A percentile compares a stretch with the other conserved stretches of the same genome.
These are phyloP conservation scores for Hyppa rectilinea DNA, from an alignment of 2,888 invertebrate genomes.

Conservation along the genomic window DNA sequence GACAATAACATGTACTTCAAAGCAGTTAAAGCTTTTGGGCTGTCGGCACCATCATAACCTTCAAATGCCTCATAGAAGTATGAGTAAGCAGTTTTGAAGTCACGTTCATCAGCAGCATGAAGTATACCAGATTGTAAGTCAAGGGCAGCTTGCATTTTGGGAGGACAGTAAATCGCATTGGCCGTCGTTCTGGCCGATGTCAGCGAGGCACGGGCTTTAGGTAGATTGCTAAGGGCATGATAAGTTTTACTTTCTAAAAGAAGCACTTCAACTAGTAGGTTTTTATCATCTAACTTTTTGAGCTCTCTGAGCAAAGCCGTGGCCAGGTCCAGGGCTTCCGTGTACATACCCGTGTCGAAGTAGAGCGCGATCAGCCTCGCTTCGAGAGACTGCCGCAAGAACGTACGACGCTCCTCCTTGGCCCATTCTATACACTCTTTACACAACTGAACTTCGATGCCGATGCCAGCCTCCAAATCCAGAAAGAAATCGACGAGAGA, in stretches of 20 bases:
- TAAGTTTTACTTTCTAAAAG: constrained; percentile 99
- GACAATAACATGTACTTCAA: constrained; percentile 99
- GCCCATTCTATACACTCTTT: constrained; percentile 99
- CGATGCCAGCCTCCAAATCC: constrained; percentile 98
- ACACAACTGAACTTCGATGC: constrained; percentile 97
- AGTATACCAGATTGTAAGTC: constrained; percentile 99
- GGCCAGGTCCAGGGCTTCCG: constrained; percentile 96
- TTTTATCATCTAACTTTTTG: constrained; percentile 99
- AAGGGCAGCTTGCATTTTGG: constrained; percentile 99
- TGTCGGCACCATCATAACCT: constrained; percentile 98
- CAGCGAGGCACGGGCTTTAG: constrained; percentile 98
- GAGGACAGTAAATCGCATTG: constrained; percentile 99
- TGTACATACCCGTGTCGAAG: constrained; percentile 97
- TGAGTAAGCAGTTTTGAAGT: constrained; percentile 99
- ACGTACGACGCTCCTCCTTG: constrained; percentile 98
- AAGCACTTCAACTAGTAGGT: constrained; percentile 99
- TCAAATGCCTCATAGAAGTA: constrained; percentile 99
- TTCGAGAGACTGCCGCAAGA: constrained; percentile 98
- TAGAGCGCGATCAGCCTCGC: constrained; percentile 98
- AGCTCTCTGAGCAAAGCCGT: constrained; percentile 97
- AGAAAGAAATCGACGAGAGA: constrained; percentile 99
- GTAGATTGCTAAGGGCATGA: constrained; percentile 98
- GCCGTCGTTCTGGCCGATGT: constrained; percentile 99
- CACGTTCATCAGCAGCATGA: constrained; percentile 99
- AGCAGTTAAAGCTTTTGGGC: constrained; percentile 97